Base-by-base conservation (phyloP, 2,888 invertebrate genomes). In the Luffia ferchaultella region DNA sequence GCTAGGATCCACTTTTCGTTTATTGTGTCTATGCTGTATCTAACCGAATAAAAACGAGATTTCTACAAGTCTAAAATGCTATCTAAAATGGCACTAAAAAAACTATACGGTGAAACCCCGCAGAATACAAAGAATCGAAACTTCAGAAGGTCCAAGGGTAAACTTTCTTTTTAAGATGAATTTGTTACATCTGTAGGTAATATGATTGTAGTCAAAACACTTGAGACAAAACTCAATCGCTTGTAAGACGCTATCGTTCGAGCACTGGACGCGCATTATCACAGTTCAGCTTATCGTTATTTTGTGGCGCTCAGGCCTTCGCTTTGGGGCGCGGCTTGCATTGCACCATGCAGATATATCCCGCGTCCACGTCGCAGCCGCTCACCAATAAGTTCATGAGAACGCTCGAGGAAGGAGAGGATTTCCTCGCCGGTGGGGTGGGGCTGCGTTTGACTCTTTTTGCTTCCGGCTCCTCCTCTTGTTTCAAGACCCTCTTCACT, bases 321-420 rank as follows among this genome's bases (percentile, higher is more conserved):
- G 51, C 46, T 45, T 83, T 80, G 48, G 71, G 73, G 56, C 80
- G 84, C 48, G 87, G 87, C 68, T 88, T 82, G 73, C 88, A 85
- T 64, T 90, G 90, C 73, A 91, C 90, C 78, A 93, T 87, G 78
- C 94, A 94, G 69, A 92, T 90, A 76, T 97, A 97, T 60, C 96
- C 97, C 61, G 95, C 93, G 84, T 93, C 93, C 73, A 93, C 92
- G 79, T 97, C 97, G 79, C 95, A 96, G 64, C 97, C 97, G 87
- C 93, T 95, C 84, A 97, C 93, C 85, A 97, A 88, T 62, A 97
- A 90, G 86, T 97, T 97, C 91, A 95, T 93, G 67, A 97, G 89
- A 69, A 97, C 96, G 76, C 93, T 92, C 60, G 89, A 90, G 51
- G 89, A 89, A 1, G 64, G 61, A 17, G 69, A 57, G 19, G 68